Base-by-base conservation (phyloP, 2,113 vertebrate genomes). In the Tor tambroides region DNA sequence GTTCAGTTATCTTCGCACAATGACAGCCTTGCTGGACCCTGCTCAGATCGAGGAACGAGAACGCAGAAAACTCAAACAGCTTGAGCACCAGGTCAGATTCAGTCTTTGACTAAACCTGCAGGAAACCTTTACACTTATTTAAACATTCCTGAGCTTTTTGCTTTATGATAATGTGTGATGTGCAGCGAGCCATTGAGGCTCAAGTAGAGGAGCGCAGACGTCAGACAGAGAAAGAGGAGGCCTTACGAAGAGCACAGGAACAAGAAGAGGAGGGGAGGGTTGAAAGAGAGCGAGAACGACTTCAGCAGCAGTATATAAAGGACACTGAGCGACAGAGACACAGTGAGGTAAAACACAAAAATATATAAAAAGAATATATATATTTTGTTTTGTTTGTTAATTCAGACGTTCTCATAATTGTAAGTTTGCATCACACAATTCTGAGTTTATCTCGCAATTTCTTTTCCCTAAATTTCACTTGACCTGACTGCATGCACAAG, bases 21-120 rank as follows among this genome's bases (percentile, higher is more conserved):
- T 99, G 98, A 99, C 97, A 0, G 96, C 98, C 35, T 94, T 99
- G 63, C 91, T 99, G 90, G 98, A 99, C 93, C 98, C 98, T 17
- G 94, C 95, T 32, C 95, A 99, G 93, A 94, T 99, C 76, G 97
- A 99, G 71, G 97, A 98, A 90, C 93, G 97, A 85, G 95, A 96
- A 65, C 94, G 95, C 88, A 94, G 94, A 75, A 92, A 96, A 74
- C 90, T 96, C 32, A 99, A 98, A 72, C 96, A 99, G 91, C 86
- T 96, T 83, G 97, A 99, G 88, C 97, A 97, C 91, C 97, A 98
- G 97, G 98, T 98, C 51, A 9, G 84, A 81, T 65, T 77, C 15
- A 38, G 1, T 1, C 56, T 21, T 35, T 2, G 6, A 10, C 4
- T 28, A 23, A 79, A 79, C 77, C 30, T 11, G 21, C 28, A 71